These are phyloP conservation scores for Oreochromis mossambicus DNA, from an alignment of 2,797 vertebrate species.

Conservation along the genomic window DNA sequence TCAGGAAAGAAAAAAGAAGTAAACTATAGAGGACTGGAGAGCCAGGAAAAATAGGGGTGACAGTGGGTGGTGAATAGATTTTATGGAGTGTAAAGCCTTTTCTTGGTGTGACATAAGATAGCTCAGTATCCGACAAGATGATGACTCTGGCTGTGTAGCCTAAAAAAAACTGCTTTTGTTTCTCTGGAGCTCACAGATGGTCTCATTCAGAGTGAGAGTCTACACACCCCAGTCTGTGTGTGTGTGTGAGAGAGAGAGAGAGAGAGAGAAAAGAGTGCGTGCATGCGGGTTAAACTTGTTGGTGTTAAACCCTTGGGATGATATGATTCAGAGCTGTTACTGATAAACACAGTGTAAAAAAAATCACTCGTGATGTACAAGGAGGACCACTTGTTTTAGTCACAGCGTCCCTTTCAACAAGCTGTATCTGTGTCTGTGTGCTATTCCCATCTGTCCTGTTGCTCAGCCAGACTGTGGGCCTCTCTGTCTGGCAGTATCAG, in stretches of 20 bases:
- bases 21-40: not conserved
- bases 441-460: slow-evolving; percentile 53
- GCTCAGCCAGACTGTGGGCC: slow-evolving; percentile 35
- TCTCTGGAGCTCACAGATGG: slow-evolving; percentile 67
- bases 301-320: slow-evolving; percentile 8
- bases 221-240: not conserved
- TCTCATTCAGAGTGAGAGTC: slow-evolving; percentile 54
- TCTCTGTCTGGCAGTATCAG: slow-evolving; percentile 6
- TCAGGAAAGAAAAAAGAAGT: not conserved
- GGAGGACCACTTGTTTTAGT: not conserved
- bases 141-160: slow-evolving; percentile 38
- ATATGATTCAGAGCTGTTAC: slow-evolving; percentile 11
- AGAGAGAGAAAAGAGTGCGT: not conserved
- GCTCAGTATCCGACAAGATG: slow-evolving; percentile 11
- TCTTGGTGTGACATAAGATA: slow-evolving; percentile 20
- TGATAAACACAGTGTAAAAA: slow-evolving; percentile 27
- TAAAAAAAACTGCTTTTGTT: slow-evolving; percentile 56
- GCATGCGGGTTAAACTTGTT: slow-evolving; percentile 3
- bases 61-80: not conserved
- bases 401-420: not conserved
- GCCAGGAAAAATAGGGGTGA: not conserved
- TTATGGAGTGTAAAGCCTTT: not conserved
- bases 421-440: slow-evolving; percentile 5
- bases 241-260: not conserved
- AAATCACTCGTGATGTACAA: slow-evolving; percentile 45